These are phyloP conservation scores for Calosoma granatense DNA, from an alignment of 1,140 invertebrate species.

Conservation along the genomic window DNA sequence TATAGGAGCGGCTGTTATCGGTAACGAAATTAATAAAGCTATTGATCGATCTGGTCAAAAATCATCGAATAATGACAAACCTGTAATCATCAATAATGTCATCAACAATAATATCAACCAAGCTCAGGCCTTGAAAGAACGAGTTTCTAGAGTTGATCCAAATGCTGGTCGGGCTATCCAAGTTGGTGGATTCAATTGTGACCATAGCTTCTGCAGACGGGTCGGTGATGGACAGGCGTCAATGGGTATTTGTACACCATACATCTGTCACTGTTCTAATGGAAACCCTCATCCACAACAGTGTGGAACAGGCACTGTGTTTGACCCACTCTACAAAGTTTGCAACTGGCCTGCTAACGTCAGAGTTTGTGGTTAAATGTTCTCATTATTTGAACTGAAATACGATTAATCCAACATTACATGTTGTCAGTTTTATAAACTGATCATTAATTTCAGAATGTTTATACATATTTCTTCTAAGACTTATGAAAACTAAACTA, in stretches of 20 bases:
- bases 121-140: not conserved
- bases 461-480: too few species aligned
- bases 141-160: not conserved
- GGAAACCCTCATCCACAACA: not conserved
- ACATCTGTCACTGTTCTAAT: not conserved
- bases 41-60: not conserved
- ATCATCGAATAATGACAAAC: not conserved
- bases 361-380: constrained; percentile 12
- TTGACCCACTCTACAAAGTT: not conserved
- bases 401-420: too few species aligned
- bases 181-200: not conserved
- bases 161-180: not conserved
- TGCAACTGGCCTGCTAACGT: constrained; percentile 16
- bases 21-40: not conserved
- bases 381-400: too few species aligned
- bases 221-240: not conserved
- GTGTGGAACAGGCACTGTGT: not conserved
- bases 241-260: not conserved
- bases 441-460: too few species aligned
- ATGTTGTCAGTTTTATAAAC: too few species aligned
- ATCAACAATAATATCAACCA: not conserved
- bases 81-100: not conserved
- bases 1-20: not conserved
- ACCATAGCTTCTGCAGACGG: not conserved
- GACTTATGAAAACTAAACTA: too few species aligned